These are phyloP conservation scores for Aspiorhynchus laticeps DNA, from an alignment of 2,113 vertebrate species.

Conservation along the genomic window DNA sequence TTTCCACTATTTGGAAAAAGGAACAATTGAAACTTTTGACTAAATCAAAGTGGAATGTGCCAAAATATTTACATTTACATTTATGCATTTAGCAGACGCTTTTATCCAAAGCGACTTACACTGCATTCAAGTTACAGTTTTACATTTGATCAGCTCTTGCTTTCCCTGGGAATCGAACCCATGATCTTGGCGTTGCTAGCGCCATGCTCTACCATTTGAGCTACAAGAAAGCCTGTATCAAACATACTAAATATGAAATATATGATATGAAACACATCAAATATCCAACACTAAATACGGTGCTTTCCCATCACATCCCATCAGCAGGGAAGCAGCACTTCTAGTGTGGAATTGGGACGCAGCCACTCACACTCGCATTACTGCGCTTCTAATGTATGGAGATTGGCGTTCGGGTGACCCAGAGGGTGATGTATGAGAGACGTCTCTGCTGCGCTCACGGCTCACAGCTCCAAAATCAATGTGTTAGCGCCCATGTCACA, in stretches of 20 bases:
- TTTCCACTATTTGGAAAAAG: neutral
- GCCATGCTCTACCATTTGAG: no score
- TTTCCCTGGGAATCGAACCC: no score
- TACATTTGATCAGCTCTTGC: no score
- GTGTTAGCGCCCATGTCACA: conserved; percentile 29
- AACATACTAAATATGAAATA: no score
- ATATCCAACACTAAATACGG: no score
- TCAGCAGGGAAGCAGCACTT: neutral
- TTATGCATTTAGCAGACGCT: no score
- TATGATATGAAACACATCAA: no score
- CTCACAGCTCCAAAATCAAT: conserved; percentile 39
- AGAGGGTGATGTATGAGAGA: conserved; percentile 39
- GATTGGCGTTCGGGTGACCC: conserved; percentile 43
- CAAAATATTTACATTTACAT: no score
- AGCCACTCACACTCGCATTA: conserved; percentile 42
- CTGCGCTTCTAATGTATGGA: conserved; percentile 42
- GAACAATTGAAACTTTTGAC: neutral
- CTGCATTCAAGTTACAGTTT: no score
- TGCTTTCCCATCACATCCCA: neutral
- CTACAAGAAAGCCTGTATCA: no score
- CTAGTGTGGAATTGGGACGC: neutral
- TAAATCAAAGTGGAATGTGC: neutral
- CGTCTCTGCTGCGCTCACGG: neutral
- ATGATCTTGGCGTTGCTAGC: no score
- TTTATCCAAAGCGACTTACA: no score